phyloP scores from a whole-genome alignment of 2,888 invertebrate species.

The Tyria jacobaeae region DNA sequence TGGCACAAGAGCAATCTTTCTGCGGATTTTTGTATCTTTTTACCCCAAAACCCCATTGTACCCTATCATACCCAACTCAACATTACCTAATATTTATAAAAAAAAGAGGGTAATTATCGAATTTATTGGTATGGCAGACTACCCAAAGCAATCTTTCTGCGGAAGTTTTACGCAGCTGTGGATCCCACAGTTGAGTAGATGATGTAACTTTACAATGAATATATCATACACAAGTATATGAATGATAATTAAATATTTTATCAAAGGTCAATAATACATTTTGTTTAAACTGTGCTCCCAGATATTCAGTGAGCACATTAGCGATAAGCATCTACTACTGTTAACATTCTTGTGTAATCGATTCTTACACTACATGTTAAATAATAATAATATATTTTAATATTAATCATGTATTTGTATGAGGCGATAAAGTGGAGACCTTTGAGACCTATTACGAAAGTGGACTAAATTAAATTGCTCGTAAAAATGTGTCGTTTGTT shows the following conservation, averaged over 20 bases:
- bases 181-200: background rate
- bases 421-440: background rate
- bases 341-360: background rate
- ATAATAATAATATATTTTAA: background rate
- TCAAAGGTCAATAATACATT: slow-evolving; percentile 11
- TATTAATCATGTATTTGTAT: background rate
- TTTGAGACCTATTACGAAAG: too few species aligned
- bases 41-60: too few species aligned
- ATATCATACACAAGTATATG: background rate
- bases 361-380: background rate
- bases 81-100: too few species aligned
- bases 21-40: too few species aligned
- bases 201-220: background rate
- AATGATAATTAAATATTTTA: background rate
- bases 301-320: background rate
- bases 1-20: too few species aligned
- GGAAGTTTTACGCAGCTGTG: too few species aligned
- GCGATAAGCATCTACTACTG: slow-evolving; percentile 6
- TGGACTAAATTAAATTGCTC: too few species aligned
- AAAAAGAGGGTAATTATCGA: too few species aligned
- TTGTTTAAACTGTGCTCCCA: slow-evolving; percentile 5
- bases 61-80: too few species aligned
- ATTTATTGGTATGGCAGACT: too few species aligned
- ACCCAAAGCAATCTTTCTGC: too few species aligned
- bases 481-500: too few species aligned